These are phyloP conservation scores for Platycercus adscitus DNA, from an alignment of 2,113 vertebrate genomes.

Conservation along the genomic window DNA sequence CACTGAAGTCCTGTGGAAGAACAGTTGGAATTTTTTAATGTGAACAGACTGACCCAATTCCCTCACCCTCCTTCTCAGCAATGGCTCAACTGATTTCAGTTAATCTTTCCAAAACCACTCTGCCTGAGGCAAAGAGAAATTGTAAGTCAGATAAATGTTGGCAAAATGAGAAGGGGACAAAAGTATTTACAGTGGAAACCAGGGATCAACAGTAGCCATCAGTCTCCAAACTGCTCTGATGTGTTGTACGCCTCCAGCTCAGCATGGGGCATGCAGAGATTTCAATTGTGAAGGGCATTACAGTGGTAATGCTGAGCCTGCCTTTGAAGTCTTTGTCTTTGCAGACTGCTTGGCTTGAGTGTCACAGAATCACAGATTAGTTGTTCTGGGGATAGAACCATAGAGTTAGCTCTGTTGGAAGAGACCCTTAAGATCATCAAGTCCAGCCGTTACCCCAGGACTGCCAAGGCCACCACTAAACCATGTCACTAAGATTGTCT, in stretches of 20 bases:
- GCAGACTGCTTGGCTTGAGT: neutral
- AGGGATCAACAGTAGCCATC: neutral
- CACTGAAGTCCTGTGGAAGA: neutral
- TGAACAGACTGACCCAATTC: conserved; percentile 52
- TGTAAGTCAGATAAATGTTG: neutral
- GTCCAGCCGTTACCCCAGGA: neutral
- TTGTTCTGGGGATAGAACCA: neutral
- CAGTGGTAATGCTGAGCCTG: neutral
- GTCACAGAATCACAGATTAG: neutral
- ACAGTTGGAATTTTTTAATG: conserved; percentile 40
- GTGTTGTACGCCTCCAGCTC: neutral
- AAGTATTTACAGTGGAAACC: neutral
- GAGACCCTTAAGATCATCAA: neutral
- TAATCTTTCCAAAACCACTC: conserved; percentile 47
- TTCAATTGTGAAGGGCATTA: neutral
- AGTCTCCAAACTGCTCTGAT: neutral
- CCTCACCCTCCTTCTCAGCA: neutral
- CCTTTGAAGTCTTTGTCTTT: neutral
- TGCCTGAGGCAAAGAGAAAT: conserved; percentile 46
- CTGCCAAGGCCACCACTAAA: neutral
- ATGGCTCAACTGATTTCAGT: neutral
- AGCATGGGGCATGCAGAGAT: neutral
- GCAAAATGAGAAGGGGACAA: neutral
- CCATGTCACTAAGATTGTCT: neutral
- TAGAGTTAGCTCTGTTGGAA: neutral